These are phyloP conservation scores for Acanthornis magna DNA, from an alignment of 2,797 vertebrate species.

Conservation along the genomic window DNA sequence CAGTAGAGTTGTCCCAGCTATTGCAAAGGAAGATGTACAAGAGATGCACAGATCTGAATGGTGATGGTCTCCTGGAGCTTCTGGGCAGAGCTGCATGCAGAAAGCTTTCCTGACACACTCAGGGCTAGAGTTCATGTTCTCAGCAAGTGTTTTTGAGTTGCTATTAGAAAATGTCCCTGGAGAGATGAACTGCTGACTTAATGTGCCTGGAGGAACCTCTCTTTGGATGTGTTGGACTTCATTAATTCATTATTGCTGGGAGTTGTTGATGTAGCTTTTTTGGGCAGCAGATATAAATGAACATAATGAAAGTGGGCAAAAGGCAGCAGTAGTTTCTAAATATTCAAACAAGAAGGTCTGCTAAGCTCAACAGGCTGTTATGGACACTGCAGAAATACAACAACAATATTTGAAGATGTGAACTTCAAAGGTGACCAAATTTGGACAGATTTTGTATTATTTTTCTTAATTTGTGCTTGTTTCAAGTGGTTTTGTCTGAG, in stretches of 20 bases:
- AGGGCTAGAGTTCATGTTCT: background rate
- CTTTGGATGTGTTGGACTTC: background rate
- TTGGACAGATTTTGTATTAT: constrained; percentile 66
- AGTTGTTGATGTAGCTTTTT: background rate
- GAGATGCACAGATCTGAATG: background rate
- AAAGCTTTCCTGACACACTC: background rate
- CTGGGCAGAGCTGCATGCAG: background rate
- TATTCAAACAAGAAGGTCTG: background rate
- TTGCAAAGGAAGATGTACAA: background rate
- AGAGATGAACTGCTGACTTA: background rate
- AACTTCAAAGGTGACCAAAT: constrained; percentile 65
- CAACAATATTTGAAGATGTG: constrained; percentile 49
- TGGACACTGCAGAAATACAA: constrained; percentile 37
- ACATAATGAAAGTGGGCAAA: background rate
- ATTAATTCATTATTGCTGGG: background rate
- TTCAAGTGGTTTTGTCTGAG: constrained; percentile 72
- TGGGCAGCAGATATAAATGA: background rate
- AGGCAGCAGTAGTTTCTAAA: background rate
- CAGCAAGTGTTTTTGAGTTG: background rate
- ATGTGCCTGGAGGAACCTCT: background rate
- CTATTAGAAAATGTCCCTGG: background rate
- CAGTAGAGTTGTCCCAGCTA: background rate
- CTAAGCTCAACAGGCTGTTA: background rate
- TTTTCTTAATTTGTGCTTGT: constrained; percentile 66
- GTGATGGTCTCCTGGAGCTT: background rate